Evolutionary conservation across 2,113 vertebrate species (phyloP).

Genomic region (Haliaeetus leucogaster): DNA sequence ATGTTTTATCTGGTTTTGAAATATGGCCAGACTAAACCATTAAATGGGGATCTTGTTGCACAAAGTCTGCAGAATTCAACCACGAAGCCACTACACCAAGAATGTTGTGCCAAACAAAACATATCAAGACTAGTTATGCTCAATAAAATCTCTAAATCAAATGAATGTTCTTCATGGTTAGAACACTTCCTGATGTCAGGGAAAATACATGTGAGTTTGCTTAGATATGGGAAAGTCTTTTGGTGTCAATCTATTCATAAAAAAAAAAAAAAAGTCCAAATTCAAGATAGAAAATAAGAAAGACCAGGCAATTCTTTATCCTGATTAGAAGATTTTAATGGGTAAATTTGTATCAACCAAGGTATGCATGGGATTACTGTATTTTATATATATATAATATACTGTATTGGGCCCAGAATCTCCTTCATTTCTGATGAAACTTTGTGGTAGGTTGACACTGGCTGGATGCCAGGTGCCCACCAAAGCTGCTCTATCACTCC

Average conservation of each 20-base stretch:
- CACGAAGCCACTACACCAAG: slow-evolving; percentile 50
- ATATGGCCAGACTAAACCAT: slow-evolving; percentile 65
- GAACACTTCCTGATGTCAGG: slow-evolving; percentile 58
- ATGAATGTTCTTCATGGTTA: slow-evolving; percentile 56
- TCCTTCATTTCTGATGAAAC: not conserved
- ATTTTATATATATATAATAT: not conserved
- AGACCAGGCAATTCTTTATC: not conserved
- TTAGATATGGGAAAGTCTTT: slow-evolving; percentile 28
- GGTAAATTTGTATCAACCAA: not conserved
- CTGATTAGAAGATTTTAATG: not conserved
- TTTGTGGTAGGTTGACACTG: not conserved
- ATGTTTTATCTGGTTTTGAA: slow-evolving; percentile 65
- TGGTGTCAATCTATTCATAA: not conserved
- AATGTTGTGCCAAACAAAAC: slow-evolving; percentile 68
- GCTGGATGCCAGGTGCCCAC: too few relatives aligned
- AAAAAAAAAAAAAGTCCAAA: not conserved
- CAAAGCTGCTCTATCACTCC: too few relatives aligned
- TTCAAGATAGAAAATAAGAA: not conserved
- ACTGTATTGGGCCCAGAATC: not conserved
- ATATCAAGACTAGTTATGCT: slow-evolving; percentile 63
- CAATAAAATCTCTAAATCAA: slow-evolving; percentile 70
- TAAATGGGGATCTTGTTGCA: slow-evolving; percentile 70
- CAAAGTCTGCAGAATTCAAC: slow-evolving; percentile 68
- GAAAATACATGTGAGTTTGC: slow-evolving; percentile 49
- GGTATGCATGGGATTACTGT: accelerated